A percentile compares a stretch with the other conserved stretches of the same genome.
phyloP scores from a whole-genome alignment of 2,888 invertebrate species.

The Harpalus rubripes region DNA sequence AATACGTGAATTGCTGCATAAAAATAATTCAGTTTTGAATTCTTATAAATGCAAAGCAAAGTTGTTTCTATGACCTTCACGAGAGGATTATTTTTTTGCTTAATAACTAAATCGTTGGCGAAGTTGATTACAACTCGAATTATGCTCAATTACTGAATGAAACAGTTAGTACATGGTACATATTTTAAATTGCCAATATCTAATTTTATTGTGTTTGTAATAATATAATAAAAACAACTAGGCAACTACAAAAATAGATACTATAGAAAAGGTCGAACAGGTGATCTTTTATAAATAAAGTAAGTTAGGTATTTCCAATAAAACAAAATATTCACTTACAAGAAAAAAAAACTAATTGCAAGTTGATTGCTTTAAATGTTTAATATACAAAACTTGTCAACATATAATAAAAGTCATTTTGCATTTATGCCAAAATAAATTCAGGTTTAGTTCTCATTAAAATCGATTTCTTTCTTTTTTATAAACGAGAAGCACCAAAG shows the following conservation, averaged over 20 bases:
- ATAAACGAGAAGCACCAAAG: conserved; percentile 2
- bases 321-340: conserved; percentile 28
- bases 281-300: conserved; percentile 39
- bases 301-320: conserved; percentile 13
- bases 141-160: conserved; percentile 17
- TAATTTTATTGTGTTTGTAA: conserved; percentile 37
- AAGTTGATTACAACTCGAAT: conserved; percentile 8
- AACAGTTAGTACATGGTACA: background rate
- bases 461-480: conserved; percentile 49
- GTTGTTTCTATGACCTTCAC: conserved; percentile 23
- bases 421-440: conserved; percentile 47
- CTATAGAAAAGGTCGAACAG: conserved; percentile 52
- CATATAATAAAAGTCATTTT: conserved; percentile 27
- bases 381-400: conserved; percentile 12
- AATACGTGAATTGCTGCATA: background rate
- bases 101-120: background rate
- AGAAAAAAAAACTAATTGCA: conserved; percentile 9
- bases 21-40: conserved; percentile 15
- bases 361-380: background rate
- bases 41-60: background rate
- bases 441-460: conserved; percentile 39
- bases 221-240: conserved; percentile 39
- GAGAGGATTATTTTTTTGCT: conserved; percentile 1
- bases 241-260: conserved; percentile 48
- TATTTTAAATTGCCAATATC: background rate